Evolutionary conservation across 2,888 invertebrate genomes (phyloP), one percentile per base, ranked within the genome.

Genomic region (Alcis repandata): DNA sequence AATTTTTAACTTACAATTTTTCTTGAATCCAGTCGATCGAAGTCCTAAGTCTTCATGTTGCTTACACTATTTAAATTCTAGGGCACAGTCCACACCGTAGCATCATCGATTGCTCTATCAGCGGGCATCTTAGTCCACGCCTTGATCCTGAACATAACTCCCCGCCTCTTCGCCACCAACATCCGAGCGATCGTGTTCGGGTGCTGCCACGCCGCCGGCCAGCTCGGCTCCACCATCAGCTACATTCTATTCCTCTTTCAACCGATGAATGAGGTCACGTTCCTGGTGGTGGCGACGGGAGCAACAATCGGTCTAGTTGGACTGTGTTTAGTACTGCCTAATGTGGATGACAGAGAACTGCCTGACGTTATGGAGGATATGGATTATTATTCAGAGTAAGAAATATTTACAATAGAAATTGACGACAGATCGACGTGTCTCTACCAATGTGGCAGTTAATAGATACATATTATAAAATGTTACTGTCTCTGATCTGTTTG

Each of bases 351-450:
- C n/a, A 82, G 92, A 69, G 92, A 92, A 73, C 65, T 92, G 48
- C 92, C 92, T 0, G 92, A 92, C 73, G 74, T 89, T 22, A 75
- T 91, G 51, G 84, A 82, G 54, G 92, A 92, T 69, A 92, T 92
- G 92, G 92, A 92, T 76, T 91, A 90, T 73, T 92, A 87, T 78
- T 85, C 85, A 32, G 91, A 91, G 92, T 92, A 77, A 80, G 85
- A 41, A 19, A 2, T 38, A 2, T 41, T 41, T 41, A 19, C 1
- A n/a, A n/a, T n/a, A n/a, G n/a, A n/a, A n/a, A n/a, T n/a, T n/a
- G n/a, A n/a, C n/a, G n/a, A n/a, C n/a, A n/a, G n/a, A n/a, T n/a
- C n/a, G n/a, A n/a, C n/a, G n/a, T n/a, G n/a, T n/a, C n/a, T n/a
- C n/a, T n/a, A n/a, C n/a, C n/a, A n/a, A n/a, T n/a, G n/a, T n/a